Evolutionary conservation across 2,888 invertebrate species (phyloP).

Genomic region (Hirtodrosophila histrioides): DNA sequence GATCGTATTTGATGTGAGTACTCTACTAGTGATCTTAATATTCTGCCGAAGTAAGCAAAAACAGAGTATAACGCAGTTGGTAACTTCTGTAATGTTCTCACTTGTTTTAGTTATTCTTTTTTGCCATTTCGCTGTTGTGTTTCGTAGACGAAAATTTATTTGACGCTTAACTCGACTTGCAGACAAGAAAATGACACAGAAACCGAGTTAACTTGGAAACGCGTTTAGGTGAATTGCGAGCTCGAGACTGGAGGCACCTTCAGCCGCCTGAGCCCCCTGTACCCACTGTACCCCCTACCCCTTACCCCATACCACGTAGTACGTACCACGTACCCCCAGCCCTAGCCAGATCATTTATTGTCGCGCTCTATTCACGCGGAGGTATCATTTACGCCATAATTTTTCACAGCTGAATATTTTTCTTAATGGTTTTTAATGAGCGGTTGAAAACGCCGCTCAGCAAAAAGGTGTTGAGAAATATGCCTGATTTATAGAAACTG

Average conservation of each 20-base stretch:
- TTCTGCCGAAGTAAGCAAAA: too few relatives aligned
- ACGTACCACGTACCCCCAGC: neutral
- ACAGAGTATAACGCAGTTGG: too few relatives aligned
- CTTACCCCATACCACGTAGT: neutral
- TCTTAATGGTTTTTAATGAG: constrained; percentile 79
- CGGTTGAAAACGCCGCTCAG: constrained; percentile 51
- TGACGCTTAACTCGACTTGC: constrained; percentile 72
- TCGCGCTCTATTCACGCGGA: constrained; percentile 31
- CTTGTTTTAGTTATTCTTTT: constrained; percentile 28
- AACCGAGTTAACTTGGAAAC: constrained; percentile 72
- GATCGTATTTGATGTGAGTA: too few relatives aligned
- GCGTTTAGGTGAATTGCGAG: constrained; percentile 65
- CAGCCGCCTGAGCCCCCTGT: neutral
- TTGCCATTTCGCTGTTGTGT: constrained; percentile 52
- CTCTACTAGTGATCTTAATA: too few relatives aligned
- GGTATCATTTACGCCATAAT: constrained; percentile 80
- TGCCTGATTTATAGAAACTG: constrained; percentile 72
- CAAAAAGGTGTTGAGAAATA: constrained; percentile 74
- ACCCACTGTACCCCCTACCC: neutral
- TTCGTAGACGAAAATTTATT: constrained; percentile 74
- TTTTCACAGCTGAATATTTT: constrained; percentile 74
- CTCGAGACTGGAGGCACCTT: constrained; percentile 19
- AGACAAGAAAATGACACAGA: constrained; percentile 79
- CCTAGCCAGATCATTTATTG: constrained; percentile 50
- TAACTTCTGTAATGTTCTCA: too few relatives aligned